Base-by-base conservation (phyloP, 2,888 invertebrate genomes). In the Eilema sororculum region DNA sequence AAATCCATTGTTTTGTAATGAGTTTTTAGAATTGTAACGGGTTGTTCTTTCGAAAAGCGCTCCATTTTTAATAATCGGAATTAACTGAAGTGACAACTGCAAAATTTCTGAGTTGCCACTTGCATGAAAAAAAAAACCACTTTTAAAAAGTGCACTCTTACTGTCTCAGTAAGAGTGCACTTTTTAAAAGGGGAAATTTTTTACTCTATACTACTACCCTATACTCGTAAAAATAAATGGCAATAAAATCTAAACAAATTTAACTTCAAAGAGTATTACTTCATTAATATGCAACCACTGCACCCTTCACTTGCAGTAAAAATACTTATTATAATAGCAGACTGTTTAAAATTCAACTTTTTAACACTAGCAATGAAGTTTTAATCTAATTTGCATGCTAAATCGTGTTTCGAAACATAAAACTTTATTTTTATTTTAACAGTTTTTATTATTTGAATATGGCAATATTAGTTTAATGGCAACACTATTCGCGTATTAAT, bases 341-440 rank as follows among this genome's bases (percentile, higher is more conserved):
- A 68, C 65, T 58, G 74, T 77, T 79, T 65, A 67, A 72, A 74
- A 67, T 77, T 79, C 56, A 72, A 41, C 16, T 65, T 80, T 24
- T 72, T 63, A 62, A 64, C 52, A 72, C 46, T 77, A 57, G 37
- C 68, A n/a, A 64, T 78, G 59, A 71, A 73, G 22, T 68, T 68
- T 57, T 24, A 12, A 61, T 56, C 20, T 46, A 56, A 57, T 77
- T 79, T 82, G 71, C 72, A 80, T 82, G 72, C 82, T 64, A 63
- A 72, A 52, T 52, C 57, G 61, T 59, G 59, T 65, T 69, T 61
- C 13, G 22, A 61, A 52, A 65, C 71, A 72, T 81, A 67, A 52
- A 30, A 56, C 25, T 77, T 61, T 22, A 61, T 57, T 73, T 52
- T 67, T 68, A 37, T 64, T 68, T 30, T 33, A 69, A 46, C 52